These are phyloP conservation scores for Calidris pugnax DNA, from an alignment of 2,113 vertebrate genomes.

Conservation along the genomic window DNA sequence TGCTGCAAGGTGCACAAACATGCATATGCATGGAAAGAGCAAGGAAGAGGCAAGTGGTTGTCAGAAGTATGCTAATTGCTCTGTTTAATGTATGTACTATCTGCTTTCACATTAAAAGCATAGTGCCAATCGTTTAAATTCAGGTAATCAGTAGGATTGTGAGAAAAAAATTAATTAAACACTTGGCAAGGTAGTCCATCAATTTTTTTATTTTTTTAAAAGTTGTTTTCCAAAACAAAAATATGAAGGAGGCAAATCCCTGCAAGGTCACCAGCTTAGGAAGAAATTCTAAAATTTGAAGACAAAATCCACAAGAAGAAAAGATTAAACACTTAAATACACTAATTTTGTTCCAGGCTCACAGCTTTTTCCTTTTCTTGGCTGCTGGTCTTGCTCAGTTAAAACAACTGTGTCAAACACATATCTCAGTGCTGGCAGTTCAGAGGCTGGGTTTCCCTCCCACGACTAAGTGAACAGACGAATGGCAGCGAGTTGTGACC, in stretches of 20 bases:
- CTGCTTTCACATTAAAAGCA: neutral
- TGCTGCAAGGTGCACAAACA: neutral
- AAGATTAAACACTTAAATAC: neutral
- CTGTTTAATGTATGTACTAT: neutral
- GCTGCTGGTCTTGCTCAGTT: neutral
- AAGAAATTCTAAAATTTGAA: neutral
- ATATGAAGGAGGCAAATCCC: neutral
- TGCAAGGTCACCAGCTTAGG: neutral
- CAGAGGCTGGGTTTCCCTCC: neutral
- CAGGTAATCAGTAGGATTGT: neutral
- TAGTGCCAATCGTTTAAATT: neutral
- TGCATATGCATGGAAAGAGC: neutral
- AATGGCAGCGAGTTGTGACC: neutral
- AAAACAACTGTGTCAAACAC: neutral
- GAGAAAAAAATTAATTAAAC: neutral
- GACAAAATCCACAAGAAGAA: neutral
- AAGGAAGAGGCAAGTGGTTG: constrained; percentile 1
- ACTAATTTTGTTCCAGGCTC: neutral
- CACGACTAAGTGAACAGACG: fast-evolving
- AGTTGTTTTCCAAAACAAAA: neutral
- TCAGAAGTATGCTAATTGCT: constrained; percentile 5
- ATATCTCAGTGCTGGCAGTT: neutral
- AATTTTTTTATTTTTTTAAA: neutral
- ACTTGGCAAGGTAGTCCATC: neutral
- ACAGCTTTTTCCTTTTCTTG: neutral